Percentiles rank a stretch among this genome's conserved stretches.
These are phyloP conservation scores for Spialia ferax DNA, from an alignment of 2,888 invertebrate genomes.

Conservation along the genomic window DNA sequence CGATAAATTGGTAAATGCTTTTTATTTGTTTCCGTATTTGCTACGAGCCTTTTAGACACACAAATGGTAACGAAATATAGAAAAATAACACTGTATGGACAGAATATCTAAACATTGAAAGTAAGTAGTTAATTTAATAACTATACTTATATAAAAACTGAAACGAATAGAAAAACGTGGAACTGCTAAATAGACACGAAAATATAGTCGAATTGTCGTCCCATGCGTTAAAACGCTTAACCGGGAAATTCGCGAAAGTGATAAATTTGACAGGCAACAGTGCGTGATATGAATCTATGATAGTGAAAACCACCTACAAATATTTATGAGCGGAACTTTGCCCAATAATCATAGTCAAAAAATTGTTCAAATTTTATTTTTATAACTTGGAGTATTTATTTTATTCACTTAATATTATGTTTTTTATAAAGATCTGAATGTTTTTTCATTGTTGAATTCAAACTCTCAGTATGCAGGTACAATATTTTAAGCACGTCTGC, in stretches of 20 bases:
- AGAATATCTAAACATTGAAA: neutral
- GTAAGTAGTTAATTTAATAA: neutral
- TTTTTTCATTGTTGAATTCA: no score
- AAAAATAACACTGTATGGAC: neutral
- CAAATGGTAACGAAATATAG: neutral
- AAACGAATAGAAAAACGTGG: neutral
- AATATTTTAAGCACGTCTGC: neutral
- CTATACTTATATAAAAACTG: neutral
- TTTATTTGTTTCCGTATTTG: no score
- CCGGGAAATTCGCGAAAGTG: constrained; percentile 68
- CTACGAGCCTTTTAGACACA: no score
- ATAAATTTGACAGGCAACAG: constrained; percentile 81
- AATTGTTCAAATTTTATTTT: neutral
- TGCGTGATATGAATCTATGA: constrained; percentile 75
- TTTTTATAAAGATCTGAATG: no score
- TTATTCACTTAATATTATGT: no score
- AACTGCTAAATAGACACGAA: constrained; percentile 16
- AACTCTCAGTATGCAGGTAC: neutral
- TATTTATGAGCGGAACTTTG: constrained; percentile 72
- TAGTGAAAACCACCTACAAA: constrained; percentile 72
- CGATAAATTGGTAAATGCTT: no score
- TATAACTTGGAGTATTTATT: neutral
- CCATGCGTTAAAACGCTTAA: constrained; percentile 45
- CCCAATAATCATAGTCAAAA: constrained; percentile 45
- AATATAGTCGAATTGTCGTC: constrained; percentile 46